Percentiles rank a stretch among this genome's conserved stretches.
Conservation (phyloP, 2,113 vertebrate genomes). For the Muscicapa adusta region DNA sequence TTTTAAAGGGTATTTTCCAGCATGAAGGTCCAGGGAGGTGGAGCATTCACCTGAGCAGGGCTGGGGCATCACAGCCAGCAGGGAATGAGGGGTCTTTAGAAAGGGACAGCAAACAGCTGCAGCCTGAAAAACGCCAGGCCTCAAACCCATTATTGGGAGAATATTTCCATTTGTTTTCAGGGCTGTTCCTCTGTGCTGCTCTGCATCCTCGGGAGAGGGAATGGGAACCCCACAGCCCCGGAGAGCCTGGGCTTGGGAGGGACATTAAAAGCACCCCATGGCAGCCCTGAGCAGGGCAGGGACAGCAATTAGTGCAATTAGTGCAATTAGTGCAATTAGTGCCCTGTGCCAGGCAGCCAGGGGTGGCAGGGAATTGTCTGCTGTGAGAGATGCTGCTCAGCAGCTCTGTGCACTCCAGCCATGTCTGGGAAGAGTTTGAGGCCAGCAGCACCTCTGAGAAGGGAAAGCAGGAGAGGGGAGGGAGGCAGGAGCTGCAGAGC, state of each 20-base stretch:
- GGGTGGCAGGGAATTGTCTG: neutral
- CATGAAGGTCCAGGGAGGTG: neutral
- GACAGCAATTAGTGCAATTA: neutral
- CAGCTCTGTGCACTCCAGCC: neutral
- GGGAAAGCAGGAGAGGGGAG: rapidly evolving
- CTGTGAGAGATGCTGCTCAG: neutral
- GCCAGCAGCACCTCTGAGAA: neutral
- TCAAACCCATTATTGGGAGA: rapidly evolving
- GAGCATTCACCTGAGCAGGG: neutral
- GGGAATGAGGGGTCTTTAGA: rapidly evolving
- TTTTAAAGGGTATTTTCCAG: neutral
- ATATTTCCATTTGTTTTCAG: neutral
- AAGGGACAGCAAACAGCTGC: neutral
- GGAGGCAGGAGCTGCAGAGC: neutral
- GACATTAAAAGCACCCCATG: rapidly evolving
- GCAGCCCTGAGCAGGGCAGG: neutral
- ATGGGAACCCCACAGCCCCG: rapidly evolving
- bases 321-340: neutral
- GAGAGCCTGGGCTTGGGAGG: neutral
- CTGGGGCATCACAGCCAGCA: rapidly evolving
- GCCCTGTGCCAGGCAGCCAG: neutral
- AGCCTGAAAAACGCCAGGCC: rapidly evolving
- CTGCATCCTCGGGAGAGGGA: neutral
- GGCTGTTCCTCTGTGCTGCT: neutral
- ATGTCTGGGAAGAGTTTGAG: neutral